A percentile compares a stretch with the other conserved stretches of the same genome.
phyloP scores from a whole-genome alignment of 1,140 invertebrate genomes.

The Drosophila kurseongensis region DNA sequence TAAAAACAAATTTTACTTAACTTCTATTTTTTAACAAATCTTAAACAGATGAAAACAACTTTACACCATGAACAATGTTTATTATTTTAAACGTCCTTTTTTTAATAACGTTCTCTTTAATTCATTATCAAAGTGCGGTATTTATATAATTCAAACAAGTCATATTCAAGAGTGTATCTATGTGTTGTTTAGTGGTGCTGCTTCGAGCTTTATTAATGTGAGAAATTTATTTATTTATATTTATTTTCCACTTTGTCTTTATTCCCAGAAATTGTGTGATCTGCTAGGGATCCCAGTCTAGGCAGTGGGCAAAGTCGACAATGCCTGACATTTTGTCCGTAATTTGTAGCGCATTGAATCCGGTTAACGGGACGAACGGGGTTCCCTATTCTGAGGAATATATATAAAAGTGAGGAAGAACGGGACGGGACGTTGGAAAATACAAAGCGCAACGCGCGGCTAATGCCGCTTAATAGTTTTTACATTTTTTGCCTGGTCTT shows the following conservation, averaged over 20 bases:
- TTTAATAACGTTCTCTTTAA: no score
- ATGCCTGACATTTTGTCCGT: slow-evolving; percentile 23
- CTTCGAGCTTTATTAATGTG: no score
- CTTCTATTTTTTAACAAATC: no score
- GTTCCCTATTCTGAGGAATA: slow-evolving; percentile 14
- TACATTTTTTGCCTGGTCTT: slow-evolving; percentile 72
- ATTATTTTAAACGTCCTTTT: no score
- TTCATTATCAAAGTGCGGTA: no score
- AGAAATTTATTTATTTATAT: no score
- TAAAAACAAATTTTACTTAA: neutral
- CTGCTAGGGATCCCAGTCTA: neutral
- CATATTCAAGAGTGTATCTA: no score
- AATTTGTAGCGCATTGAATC: slow-evolving; percentile 51
- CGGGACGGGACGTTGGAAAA: slow-evolving; percentile 31
- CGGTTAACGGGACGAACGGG: slow-evolving; percentile 16
- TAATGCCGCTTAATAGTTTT: slow-evolving; percentile 82
- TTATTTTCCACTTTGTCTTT: no score
- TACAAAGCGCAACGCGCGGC: slow-evolving; percentile 77
- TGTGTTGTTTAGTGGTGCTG: no score
- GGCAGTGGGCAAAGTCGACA: slow-evolving; percentile 15
- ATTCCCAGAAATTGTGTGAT: neutral
- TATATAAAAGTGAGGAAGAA: neutral
- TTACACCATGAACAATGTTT: no score
- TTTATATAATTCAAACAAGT: no score
- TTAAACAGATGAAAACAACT: no score